Percentiles rank a stretch among this genome's conserved stretches.
Evolutionary conservation across 1,140 invertebrate species (phyloP).

Genomic region (Apocrypta bakeri): DNA sequence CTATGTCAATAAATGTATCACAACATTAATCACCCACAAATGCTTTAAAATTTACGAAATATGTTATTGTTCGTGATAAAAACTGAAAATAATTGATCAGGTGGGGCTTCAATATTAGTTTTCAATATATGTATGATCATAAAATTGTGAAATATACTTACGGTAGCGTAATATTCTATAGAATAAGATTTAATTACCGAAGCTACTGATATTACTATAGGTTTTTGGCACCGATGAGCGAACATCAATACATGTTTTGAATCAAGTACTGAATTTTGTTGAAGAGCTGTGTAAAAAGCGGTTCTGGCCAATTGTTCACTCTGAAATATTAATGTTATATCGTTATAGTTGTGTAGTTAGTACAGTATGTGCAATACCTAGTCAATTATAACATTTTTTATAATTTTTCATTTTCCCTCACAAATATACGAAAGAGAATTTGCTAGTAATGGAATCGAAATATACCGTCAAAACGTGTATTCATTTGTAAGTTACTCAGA

Average conservation of each 20-base stretch:
- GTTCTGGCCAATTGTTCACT: constrained; percentile 30
- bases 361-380: too few species aligned
- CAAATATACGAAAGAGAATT: too few species aligned
- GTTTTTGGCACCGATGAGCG: constrained; percentile 45
- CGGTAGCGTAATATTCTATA: constrained; percentile 51
- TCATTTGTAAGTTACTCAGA: too few species aligned
- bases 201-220: constrained; percentile 38
- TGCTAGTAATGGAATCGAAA: too few species aligned
- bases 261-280: constrained; percentile 30
- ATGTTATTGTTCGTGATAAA: constrained; percentile 49
- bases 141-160: too few species aligned
- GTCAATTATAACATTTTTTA: too few species aligned
- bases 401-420: too few species aligned
- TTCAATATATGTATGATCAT: too few species aligned
- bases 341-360: too few species aligned
- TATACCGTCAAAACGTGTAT: too few species aligned
- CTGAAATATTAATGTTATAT: constrained; percentile 23
- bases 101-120: too few species aligned
- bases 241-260: constrained; percentile 37
- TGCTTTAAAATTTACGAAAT: constrained; percentile 53
- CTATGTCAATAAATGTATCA: too few species aligned
- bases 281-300: constrained; percentile 8
- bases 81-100: constrained; percentile 54
- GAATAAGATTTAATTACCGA: constrained; percentile 50
- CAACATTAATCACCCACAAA: constrained; percentile 12